A percentile compares a stretch with the other conserved stretches of the same genome.
phyloP scores from a whole-genome alignment of 2,888 invertebrate genomes.

The Lasioglossum morio region DNA sequence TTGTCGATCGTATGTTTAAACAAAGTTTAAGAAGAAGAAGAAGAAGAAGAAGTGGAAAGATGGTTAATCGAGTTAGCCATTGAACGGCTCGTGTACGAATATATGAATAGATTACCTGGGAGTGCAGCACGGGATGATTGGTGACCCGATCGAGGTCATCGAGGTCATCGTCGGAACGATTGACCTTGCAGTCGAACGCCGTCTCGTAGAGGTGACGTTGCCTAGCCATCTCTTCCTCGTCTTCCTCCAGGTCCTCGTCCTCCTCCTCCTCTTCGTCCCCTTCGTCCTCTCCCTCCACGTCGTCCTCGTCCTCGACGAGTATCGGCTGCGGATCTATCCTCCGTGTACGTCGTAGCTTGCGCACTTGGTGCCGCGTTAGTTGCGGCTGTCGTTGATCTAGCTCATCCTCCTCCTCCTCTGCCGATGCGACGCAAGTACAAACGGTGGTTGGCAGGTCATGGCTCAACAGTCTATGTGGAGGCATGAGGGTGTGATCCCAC shows the following conservation, averaged over 20 bases:
- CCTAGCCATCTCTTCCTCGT: conserved; percentile 87
- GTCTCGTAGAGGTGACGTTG: conserved; percentile 94
- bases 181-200: conserved; percentile 95
- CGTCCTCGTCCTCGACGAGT: conserved; percentile 87
- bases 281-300: conserved; percentile 86
- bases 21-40: too few species aligned
- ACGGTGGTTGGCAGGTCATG: conserved; percentile 87
- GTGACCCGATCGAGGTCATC: conserved; percentile 93
- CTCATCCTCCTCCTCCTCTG: conserved; percentile 86
- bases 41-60: neutral
- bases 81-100: neutral
- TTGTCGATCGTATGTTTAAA: too few species aligned
- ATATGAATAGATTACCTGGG: conserved; percentile 64
- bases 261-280: conserved; percentile 85
- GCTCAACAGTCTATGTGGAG: conserved; percentile 88
- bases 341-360: conserved; percentile 87
- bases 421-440: conserved; percentile 89
- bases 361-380: conserved; percentile 75
- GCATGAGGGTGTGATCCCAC: conserved; percentile 88
- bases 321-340: conserved; percentile 89
- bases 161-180: conserved; percentile 92
- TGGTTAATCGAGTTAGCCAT: neutral
- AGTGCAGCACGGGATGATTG: conserved; percentile 90
- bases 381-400: conserved; percentile 85
- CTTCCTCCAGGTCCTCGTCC: conserved; percentile 85